Percentiles rank a stretch among this genome's conserved stretches.
These are phyloP conservation scores for Invenusta paracnida DNA, from an alignment of 2,888 invertebrate species.

Conservation along the genomic window DNA sequence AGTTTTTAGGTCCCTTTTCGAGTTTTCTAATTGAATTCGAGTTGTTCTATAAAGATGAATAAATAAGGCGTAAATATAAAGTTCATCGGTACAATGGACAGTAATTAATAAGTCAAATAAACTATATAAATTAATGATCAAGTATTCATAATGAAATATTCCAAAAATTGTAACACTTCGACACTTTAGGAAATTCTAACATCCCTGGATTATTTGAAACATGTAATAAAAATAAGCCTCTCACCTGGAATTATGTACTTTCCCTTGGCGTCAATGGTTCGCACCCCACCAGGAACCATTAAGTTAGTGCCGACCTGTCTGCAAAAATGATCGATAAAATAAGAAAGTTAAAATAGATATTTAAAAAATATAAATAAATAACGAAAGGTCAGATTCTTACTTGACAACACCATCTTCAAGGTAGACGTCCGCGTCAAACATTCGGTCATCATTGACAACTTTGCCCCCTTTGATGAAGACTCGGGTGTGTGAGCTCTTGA, in stretches of 20 bases:
- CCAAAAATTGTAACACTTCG: no score
- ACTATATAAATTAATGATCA: no score
- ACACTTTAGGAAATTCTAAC: no score
- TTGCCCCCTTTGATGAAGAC: constrained; percentile 47
- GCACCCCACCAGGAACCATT: constrained; percentile 45
- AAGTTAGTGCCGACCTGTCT: constrained; percentile 46
- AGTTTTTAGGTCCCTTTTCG: no score
- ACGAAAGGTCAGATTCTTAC: constrained; percentile 36
- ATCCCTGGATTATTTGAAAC: background rate
- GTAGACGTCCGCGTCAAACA: constrained; percentile 46
- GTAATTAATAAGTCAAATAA: no score
- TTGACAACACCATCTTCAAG: constrained; percentile 47
- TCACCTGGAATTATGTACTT: constrained; percentile 65
- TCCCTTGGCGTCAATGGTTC: constrained; percentile 45
- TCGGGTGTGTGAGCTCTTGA: constrained; percentile 47
- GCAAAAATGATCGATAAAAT: background rate
- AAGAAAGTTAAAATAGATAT: background rate
- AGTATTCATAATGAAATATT: no score
- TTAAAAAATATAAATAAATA: background rate
- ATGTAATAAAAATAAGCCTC: background rate
- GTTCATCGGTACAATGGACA: no score
- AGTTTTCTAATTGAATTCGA: no score
- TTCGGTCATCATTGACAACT: constrained; percentile 47
- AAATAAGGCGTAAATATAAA: no score
- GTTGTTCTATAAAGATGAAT: no score